Evolutionary conservation across 2,113 vertebrate species (phyloP), one percentile per base, ranked within the genome.

Genomic region (Labeo rohita): DNA sequence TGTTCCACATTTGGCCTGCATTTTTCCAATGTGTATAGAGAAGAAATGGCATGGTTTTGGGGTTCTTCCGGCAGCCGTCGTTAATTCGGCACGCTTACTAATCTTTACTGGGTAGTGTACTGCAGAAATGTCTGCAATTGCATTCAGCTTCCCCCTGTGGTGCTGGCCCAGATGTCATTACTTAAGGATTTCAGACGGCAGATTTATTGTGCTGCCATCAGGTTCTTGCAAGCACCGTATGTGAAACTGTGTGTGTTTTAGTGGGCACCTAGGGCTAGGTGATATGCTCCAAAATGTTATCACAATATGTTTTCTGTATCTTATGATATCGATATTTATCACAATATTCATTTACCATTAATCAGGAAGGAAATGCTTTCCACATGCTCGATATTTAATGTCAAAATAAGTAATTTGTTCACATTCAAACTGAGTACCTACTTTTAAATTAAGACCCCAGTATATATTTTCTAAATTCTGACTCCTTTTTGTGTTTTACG

Each of bases 101-200:
- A 77, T 50, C 59, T 74, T 85, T 89, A 61, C 72, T 50, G 72
- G 45, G 52, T 39, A 76, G 54, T 77, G 49, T 63, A 47, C 81
- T 77, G 63, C 61, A 80, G 72, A 82, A 88, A 84, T 68, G 70
- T 84, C 76, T 54, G 16, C 47, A 66, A 68, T 43, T 87, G 87
- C 74, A 78, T 84, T 88, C 36, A 18, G 39, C 61, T 86, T 77
- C 72, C 16, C 39, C 23, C 36, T 73, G 56, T 82, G 75, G 72
- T 72, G 56, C 65, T 45, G 77, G 78, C 81, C 82, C 54, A 84
- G 77, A 85, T 81, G 84, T 76, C 66, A 86, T 89, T 86, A 87
- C 59, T 89, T 80, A 83, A 85, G 50, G 74, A 86, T 86, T 84
- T 74, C 66, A 74, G 74, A 16, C 45, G 47, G 68, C 75, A 75